Percentiles rank a stretch among this genome's conserved stretches.
These are phyloP conservation scores for Pyrgilauda ruficollis DNA, from an alignment of 2,113 vertebrate genomes.

Conservation along the genomic window DNA sequence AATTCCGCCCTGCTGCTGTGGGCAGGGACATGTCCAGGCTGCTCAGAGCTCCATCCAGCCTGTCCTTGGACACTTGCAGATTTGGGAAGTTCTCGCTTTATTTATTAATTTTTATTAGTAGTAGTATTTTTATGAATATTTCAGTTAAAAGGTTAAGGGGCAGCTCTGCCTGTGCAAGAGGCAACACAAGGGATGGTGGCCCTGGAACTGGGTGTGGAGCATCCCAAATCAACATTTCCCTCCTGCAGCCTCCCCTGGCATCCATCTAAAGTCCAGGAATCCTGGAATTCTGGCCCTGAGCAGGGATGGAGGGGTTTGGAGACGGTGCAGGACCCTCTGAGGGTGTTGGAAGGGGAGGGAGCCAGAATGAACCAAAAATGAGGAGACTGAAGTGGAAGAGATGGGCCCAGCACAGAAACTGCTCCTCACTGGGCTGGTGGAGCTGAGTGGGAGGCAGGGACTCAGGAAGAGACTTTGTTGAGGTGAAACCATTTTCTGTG, in stretches of 20 bases:
- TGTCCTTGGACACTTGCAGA: not conserved
- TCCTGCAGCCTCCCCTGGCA: not conserved
- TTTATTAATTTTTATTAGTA: accelerated
- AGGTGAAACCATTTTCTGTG: not conserved
- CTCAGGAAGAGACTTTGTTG: not conserved
- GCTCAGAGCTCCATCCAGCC: not conserved
- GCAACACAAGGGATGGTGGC: accelerated
- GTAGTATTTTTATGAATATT: not conserved
- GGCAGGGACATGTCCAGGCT: not conserved
- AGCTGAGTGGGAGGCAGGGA: not conserved
- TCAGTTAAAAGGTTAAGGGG: too few relatives aligned
- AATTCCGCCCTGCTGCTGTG: accelerated
- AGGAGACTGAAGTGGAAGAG: not conserved
- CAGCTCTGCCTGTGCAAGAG: not conserved
- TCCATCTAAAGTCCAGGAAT: not conserved
- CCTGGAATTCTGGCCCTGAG: not conserved
- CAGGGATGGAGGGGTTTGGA: not conserved
- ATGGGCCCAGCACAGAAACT: not conserved
- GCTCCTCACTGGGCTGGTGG: not conserved
- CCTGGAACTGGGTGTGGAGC: accelerated
- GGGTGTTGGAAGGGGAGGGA: not conserved
- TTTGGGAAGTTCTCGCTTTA: accelerated
- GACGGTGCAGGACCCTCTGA: not conserved
- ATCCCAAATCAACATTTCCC: not conserved
- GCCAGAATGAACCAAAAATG: accelerated